A percentile compares a stretch with the other conserved stretches of the same genome.
These are phyloP conservation scores for Hystrix cristata DNA, from an alignment of 2,113 vertebrate genomes.

Conservation along the genomic window DNA sequence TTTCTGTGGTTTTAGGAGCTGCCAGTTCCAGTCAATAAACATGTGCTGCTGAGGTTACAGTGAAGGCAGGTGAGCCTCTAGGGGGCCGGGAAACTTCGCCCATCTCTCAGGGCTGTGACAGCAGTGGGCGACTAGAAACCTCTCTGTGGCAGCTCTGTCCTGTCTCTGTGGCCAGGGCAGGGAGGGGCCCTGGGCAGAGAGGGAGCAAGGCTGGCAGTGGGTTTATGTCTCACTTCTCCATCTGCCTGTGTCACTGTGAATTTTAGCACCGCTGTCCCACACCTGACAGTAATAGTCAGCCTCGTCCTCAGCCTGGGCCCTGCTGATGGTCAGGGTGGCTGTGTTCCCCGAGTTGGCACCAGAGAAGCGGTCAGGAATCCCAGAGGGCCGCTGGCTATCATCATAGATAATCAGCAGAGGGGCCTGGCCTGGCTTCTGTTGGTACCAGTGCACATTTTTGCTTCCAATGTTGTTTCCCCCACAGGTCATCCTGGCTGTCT, in stretches of 20 bases:
- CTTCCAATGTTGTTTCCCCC: background rate
- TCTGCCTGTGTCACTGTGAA: background rate
- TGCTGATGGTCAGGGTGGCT: background rate
- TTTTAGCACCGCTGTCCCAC: too few relatives aligned
- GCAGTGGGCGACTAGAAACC: background rate
- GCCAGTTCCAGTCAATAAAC: background rate
- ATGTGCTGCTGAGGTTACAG: background rate
- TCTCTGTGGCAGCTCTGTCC: background rate
- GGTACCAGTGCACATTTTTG: background rate
- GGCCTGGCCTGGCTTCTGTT: background rate
- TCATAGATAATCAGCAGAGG: background rate
- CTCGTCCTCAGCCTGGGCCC: background rate
- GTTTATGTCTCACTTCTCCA: background rate
- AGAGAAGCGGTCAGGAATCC: background rate
- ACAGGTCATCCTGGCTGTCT: background rate
- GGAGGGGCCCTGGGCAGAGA: background rate
- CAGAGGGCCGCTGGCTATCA: accelerated
- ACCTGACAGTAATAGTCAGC: background rate
- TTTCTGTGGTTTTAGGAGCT: background rate
- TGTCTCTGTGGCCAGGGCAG: background rate
- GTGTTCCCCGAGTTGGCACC: background rate
- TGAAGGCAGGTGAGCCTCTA: background rate
- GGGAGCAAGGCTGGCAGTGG: background rate
- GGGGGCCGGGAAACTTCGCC: background rate
- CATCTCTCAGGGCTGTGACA: too few relatives aligned